Base-by-base conservation (phyloP, 2,888 invertebrate genomes). In the Drosophila infuscata region DNA sequence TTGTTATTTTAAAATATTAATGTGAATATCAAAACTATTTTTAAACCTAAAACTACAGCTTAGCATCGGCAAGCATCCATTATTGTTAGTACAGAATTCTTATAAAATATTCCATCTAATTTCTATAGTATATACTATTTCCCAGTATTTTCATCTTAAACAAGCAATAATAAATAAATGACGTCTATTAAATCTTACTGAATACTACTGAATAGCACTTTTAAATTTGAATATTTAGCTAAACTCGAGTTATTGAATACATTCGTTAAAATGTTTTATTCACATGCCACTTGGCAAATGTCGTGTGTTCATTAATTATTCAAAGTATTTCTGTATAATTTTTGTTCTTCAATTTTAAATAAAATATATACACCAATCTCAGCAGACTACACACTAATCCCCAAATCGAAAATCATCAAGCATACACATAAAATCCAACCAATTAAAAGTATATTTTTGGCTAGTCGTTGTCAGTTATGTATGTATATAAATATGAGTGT, bases 391-490 rank as follows among this genome's bases (percentile, higher is more conserved):
- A 29, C n/a, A 8, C 30, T 30, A 46, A 52, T 58, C 25, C 32
- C 29, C 58, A 63, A 43, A 11, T 17, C 30, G 5, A 29, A 65
- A 54, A 38, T 20, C 7, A 46, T 36, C 35, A 29, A 12, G 15
- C 35, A 60, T 29, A 48, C 30, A 32, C 15, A 58, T 12, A 9
- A 43, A 69, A 66, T 38, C 25, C 5, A 38, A 66, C 32, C 56
- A 78, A 77, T 74, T 77, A 70, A 74, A 61, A 60, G 52, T n/a
- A 25, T 29, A 76, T 76, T 66, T 63, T 63, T 15, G 12, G 36
- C 15, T 15, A 53, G 25, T 53, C 29, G 36, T 46, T 66, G 58
- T 53, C 46, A n/a, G 43, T 20, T 15, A 29, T 41, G 15, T 36
- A 36, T 36, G 20, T 36, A 25, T 36, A 25, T 25, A 53, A 53